These are phyloP conservation scores for Gandaritis pyraliata DNA, from an alignment of 2,888 invertebrate genomes.

Conservation along the genomic window DNA sequence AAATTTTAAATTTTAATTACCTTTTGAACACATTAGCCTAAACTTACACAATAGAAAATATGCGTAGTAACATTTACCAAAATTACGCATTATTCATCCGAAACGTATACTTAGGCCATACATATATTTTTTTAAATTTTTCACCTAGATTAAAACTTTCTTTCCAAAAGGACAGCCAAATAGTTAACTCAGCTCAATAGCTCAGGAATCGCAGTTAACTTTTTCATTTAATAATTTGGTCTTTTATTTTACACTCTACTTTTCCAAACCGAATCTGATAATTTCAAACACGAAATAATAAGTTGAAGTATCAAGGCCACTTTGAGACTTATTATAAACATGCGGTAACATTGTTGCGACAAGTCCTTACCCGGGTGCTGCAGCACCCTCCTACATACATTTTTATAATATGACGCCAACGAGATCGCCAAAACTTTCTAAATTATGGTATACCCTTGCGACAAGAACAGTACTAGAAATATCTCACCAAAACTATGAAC, in stretches of 20 bases:
- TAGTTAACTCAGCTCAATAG: constrained; percentile 79
- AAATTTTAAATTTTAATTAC: constrained; percentile 80
- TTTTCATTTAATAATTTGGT: constrained; percentile 77
- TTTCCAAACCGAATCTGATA: constrained; percentile 79
- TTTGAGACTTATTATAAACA: constrained; percentile 80
- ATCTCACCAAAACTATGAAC: constrained; percentile 76
- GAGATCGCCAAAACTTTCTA: constrained; percentile 74
- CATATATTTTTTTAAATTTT: constrained; percentile 64
- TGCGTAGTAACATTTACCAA: constrained; percentile 84
- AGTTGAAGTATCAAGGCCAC: constrained; percentile 83
- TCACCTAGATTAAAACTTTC: constrained; percentile 73
- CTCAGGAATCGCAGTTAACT: constrained; percentile 75
- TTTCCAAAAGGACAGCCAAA: constrained; percentile 84
- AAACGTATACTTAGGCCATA: constrained; percentile 83
- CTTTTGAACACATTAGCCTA: constrained; percentile 91
- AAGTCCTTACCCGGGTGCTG: constrained; percentile 58
- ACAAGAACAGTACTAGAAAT: constrained; percentile 75
- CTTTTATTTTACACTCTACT: constrained; percentile 79
- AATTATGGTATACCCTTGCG: constrained; percentile 81
- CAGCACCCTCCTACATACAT: constrained; percentile 51
- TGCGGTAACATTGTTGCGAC: constrained; percentile 71
- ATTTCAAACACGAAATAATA: constrained; percentile 79
- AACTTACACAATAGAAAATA: constrained; percentile 85
- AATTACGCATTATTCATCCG: constrained; percentile 79
- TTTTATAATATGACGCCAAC: constrained; percentile 67